Conservation (phyloP, 92 coral and sea anemone genomes). For the Pocillopora grandis region DNA sequence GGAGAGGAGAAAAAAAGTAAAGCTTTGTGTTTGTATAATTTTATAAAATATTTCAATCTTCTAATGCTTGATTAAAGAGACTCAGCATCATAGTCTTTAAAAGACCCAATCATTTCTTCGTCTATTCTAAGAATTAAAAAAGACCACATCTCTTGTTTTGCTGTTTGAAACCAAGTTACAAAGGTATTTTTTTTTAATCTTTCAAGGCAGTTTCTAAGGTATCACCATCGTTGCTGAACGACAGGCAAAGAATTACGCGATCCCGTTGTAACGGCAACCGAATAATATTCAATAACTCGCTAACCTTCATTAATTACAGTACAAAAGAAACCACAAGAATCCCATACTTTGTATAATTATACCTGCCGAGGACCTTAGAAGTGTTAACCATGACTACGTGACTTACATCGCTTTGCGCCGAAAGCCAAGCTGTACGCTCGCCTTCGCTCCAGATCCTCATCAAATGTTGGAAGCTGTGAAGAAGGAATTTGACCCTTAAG, state of each 20-base stretch:
- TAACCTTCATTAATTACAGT: background rate
- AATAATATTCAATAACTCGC: background rate
- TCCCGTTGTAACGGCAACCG: background rate
- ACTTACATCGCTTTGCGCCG: constrained; percentile 98
- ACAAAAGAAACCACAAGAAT: background rate
- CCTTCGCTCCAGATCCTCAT: constrained; percentile 87
- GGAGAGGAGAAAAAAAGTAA: background rate
- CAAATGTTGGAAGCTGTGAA: constrained; percentile 81
- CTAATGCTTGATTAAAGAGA: background rate
- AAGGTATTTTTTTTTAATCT: background rate
- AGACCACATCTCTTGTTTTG: background rate
- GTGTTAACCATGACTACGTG: background rate
- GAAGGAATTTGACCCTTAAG: constrained; percentile 83
- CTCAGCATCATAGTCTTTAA: background rate
- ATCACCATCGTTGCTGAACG: background rate
- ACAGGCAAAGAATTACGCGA: background rate
- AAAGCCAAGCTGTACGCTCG: constrained; percentile 97
- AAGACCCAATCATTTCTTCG: too few relatives aligned
- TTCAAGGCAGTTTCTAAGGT: background rate
- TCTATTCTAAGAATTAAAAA: background rate
- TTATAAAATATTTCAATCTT: background rate
- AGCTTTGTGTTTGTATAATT: background rate
- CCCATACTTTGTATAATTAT: background rate
- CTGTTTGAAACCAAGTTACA: constrained; percentile 10
- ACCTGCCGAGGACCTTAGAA: background rate